A percentile compares a stretch with the other conserved stretches of the same genome.
Conservation (phyloP, 2,797 vertebrate species). For the Lerista edwardsae region DNA sequence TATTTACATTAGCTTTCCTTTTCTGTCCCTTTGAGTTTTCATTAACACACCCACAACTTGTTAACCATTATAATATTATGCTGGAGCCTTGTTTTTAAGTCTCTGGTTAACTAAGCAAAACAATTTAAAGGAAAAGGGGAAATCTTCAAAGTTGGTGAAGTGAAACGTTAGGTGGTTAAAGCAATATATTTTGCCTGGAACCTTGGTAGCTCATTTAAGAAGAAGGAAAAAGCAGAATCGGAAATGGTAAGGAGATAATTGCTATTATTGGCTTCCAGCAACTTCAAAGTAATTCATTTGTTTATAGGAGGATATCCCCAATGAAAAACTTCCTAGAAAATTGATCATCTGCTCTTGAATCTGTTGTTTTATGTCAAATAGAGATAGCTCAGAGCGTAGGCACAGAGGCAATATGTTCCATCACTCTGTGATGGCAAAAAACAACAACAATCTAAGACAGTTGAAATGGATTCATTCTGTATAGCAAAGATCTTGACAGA, state of each 20-base stretch:
- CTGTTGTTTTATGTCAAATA: background rate
- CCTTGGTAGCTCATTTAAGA: constrained; percentile 23
- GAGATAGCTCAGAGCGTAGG: background rate
- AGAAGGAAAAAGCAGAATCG: background rate
- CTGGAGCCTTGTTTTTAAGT: constrained; percentile 29
- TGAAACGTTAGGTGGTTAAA: constrained; percentile 31
- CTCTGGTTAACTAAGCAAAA: constrained; percentile 53
- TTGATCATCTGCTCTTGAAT: background rate
- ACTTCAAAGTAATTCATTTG: background rate
- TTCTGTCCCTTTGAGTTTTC: constrained; percentile 47
- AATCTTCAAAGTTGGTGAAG: constrained; percentile 1
- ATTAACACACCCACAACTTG: constrained; percentile 50
- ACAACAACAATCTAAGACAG: background rate
- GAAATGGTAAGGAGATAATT: background rate
- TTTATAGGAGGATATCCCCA: background rate
- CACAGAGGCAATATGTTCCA: background rate
- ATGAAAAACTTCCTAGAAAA: background rate
- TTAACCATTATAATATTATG: constrained; percentile 55
- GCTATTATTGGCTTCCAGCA: background rate
- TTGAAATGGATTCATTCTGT: background rate
- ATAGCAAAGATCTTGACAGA: background rate
- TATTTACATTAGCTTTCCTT: constrained; percentile 57
- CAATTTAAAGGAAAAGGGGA: constrained; percentile 41
- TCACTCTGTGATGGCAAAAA: background rate
- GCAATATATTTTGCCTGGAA: constrained; percentile 49